Evolutionary conservation across 37 sponge, comb jelly and placozoan genomes (phyloP).

Genomic region (Petrosia ficiformis): DNA sequence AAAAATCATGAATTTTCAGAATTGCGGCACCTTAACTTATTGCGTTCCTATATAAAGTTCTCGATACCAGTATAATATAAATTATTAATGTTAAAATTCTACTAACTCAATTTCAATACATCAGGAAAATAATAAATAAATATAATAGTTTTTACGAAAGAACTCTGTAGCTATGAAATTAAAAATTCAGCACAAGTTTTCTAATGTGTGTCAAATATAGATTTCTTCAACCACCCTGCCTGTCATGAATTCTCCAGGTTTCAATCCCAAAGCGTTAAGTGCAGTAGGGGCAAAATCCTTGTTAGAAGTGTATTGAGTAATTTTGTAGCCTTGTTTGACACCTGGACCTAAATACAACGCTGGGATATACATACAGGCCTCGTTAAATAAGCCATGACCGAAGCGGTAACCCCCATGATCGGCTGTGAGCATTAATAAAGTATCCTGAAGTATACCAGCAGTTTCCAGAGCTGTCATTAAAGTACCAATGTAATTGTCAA

Average conservation of each 20-base stretch:
- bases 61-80: no score
- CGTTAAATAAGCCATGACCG: constrained; percentile 21
- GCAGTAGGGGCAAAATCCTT: constrained; percentile 40
- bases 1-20: no score
- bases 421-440: constrained; percentile 28
- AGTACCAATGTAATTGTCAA: constrained; percentile 31
- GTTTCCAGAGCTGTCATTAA: constrained; percentile 8
- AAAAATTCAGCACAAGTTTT: no score
- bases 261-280: constrained; percentile 30
- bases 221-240: constrained; percentile 31
- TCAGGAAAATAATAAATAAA: no score
- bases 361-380: constrained; percentile 26
- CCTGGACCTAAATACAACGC: constrained; percentile 35
- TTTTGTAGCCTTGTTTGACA: constrained; percentile 13
- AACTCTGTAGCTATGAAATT: no score
- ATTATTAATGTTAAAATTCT: no score
- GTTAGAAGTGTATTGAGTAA: constrained; percentile 12
- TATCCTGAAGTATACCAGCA: constrained; percentile 1
- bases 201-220: no score
- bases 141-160: no score
- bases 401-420: constrained; percentile 24
- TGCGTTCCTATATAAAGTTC: no score
- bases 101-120: no score
- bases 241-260: constrained; percentile 25
- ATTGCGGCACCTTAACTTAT: no score